Percentiles rank a stretch among this genome's conserved stretches.
phyloP scores from a whole-genome alignment of 1,140 invertebrate genomes.

The Neotoxoptera formosana region DNA sequence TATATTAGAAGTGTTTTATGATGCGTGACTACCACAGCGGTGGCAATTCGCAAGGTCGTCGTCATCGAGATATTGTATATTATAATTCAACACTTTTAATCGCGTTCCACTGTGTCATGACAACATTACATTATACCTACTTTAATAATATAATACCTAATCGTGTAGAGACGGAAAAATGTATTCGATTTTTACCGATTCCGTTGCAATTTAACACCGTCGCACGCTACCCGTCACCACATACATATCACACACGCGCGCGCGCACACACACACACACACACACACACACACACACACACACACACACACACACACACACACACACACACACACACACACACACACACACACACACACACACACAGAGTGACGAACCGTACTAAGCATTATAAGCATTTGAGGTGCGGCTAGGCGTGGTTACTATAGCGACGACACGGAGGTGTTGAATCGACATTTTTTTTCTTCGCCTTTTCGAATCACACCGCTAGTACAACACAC shows the following conservation, averaged over 20 bases:
- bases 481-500: neutral
- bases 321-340: too few relatives aligned
- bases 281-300: neutral
- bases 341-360: neutral
- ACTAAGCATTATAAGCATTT: neutral
- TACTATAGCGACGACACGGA: neutral
- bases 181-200: neutral
- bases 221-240: neutral
- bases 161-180: neutral
- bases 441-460: conserved; percentile 43
- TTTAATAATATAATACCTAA: neutral
- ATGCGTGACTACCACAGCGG: neutral
- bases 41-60: neutral
- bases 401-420: neutral
- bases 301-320: neutral
- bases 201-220: neutral
- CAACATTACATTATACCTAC: neutral
- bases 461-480: conserved; percentile 26
- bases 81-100: neutral
- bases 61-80: neutral
- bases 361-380: neutral
- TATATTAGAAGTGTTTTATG: too few relatives aligned
- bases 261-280: neutral
- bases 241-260: neutral
- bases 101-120: conserved; percentile 59